Evolutionary conservation across 2,113 vertebrate genomes (phyloP), one percentile per base, ranked within the genome.

Genomic region (Ictalurus furcatus): DNA sequence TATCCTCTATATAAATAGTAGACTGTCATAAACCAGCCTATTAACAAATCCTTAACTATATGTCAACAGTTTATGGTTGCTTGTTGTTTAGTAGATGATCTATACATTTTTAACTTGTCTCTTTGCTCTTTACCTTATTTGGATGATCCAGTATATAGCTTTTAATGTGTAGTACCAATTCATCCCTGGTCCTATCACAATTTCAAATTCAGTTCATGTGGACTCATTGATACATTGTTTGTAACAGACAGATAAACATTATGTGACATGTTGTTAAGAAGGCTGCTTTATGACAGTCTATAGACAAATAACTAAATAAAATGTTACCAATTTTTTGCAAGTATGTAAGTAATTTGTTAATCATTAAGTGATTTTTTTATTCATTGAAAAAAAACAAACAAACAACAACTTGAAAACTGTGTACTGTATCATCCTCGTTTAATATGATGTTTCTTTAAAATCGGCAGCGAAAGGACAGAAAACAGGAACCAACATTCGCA

Each of bases 401-500:
- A 52, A 11, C 6, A 30, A 30, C 1, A 30, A 13, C 6, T 8
- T 37, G 25, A 9, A 73, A 84, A 12, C 6, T 73, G 37, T 30
- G 59, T 84, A 8, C 17, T 44, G n/a, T 40, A 16, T 34, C 1
- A 37, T 4, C 19, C 65, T 30, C 37, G 63, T 80, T 83, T 37
- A 85, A 81, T 71, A 44, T 86, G n/a, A 8, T 52, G 14, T 13
- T 37, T 67, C 23, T 48, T 65, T 61, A 6, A 23, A 21, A 28
- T 84, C 80, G 92, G 76, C 5, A 91, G 28, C 48, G 40, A 92
- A 89, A 89, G 86, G 86, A 30, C 25, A 92, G 2, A 87, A 90
- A 11, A 21, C 86, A 14, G 96, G 95, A 86, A 96, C 96, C 54
- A 87, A 96, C 87, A 91, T 96, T n/a, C 91, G 90, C 19, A 2